Conservation (phyloP, 2,888 invertebrate species). For the Epirrhoe tristata region DNA sequence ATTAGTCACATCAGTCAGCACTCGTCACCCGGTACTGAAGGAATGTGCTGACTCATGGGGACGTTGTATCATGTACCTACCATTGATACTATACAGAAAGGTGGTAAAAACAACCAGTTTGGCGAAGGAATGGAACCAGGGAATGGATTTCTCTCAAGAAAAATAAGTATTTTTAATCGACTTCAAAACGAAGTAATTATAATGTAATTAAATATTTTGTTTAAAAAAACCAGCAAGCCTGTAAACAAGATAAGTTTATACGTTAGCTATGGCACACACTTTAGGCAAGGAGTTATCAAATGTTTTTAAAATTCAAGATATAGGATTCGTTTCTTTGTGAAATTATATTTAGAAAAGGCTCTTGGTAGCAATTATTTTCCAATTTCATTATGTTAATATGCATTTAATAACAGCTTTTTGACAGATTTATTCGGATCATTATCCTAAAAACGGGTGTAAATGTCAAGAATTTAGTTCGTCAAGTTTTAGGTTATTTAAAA, state of each 20-base stretch:
- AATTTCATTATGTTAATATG: not conserved
- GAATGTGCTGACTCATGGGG: conserved; percentile 66
- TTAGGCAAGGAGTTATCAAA: too few relatives aligned
- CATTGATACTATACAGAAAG: not conserved
- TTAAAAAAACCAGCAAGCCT: too few relatives aligned
- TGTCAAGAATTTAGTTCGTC: conserved; percentile 12
- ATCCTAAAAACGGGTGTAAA: not conserved
- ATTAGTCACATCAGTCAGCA: conserved; percentile 35
- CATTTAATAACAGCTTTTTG: not conserved
- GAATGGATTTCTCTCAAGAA: too few relatives aligned
- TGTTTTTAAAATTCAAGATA: too few relatives aligned
- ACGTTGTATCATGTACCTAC: not conserved
- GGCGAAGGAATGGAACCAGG: too few relatives aligned
- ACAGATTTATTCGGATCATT: not conserved
- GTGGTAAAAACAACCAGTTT: too few relatives aligned
- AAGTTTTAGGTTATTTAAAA: conserved; percentile 20
- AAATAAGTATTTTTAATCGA: too few relatives aligned
- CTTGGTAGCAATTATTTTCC: not conserved
- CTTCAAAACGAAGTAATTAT: too few relatives aligned
- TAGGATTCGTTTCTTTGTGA: not conserved
- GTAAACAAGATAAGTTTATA: too few relatives aligned
- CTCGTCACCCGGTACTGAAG: conserved; percentile 46
- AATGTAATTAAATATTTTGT: too few relatives aligned
- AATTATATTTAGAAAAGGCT: not conserved
- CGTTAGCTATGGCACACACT: too few relatives aligned